Percentiles rank a stretch among this genome's conserved stretches.
Evolutionary conservation across 1,140 invertebrate species (phyloP).

Genomic region (Lucilia cuprina): DNA sequence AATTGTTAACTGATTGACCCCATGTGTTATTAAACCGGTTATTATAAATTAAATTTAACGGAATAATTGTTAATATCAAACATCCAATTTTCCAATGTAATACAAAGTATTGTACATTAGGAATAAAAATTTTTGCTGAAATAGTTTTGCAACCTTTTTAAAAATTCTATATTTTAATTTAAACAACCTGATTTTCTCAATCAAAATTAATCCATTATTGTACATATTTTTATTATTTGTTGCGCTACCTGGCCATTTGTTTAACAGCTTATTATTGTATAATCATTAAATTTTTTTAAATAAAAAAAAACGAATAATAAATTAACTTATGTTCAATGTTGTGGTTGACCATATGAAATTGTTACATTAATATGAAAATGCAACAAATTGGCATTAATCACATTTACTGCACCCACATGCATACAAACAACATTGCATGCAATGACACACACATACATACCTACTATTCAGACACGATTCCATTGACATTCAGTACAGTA

Average conservation of each 20-base stretch:
- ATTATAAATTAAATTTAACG: too few relatives aligned
- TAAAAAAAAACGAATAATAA: background rate
- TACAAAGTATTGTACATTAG: background rate
- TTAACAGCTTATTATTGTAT: background rate
- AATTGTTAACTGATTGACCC: background rate
- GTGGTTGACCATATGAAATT: slow-evolving; percentile 27
- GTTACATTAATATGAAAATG: slow-evolving; percentile 27
- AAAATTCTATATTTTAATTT: too few relatives aligned
- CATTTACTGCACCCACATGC: background rate
- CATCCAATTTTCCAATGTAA: background rate
- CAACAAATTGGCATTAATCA: slow-evolving; percentile 33
- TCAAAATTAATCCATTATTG: too few relatives aligned
- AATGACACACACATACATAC: background rate
- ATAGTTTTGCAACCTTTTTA: too few relatives aligned
- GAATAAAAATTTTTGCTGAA: too few relatives aligned
- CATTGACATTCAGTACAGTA: too few relatives aligned
- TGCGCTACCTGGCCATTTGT: background rate
- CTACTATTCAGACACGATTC: too few relatives aligned
- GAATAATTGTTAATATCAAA: background rate
- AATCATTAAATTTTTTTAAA: background rate
- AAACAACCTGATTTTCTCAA: too few relatives aligned
- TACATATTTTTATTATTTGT: background rate
- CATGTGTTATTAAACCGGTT: background rate
- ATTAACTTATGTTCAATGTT: slow-evolving; percentile 31
- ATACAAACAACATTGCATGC: background rate